Evolutionary conservation across 1,140 invertebrate genomes (phyloP).

Genomic region (Thereuonema tuberculata): DNA sequence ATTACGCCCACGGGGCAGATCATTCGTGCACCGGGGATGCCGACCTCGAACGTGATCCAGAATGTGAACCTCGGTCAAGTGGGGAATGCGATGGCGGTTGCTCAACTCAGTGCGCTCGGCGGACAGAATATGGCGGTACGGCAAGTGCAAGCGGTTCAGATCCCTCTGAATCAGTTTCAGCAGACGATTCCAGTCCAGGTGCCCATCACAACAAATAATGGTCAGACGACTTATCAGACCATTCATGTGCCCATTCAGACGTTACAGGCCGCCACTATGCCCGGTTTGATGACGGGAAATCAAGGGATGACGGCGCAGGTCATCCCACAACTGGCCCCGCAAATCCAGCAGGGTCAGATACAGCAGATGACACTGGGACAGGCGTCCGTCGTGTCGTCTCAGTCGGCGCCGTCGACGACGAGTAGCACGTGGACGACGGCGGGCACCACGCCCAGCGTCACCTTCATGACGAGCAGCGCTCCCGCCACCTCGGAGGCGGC

Average conservation of each 20-base stretch:
- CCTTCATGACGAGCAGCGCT: constrained; percentile 7
- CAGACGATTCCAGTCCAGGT: constrained; percentile 76
- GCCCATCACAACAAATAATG: constrained; percentile 72
- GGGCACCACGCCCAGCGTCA: constrained; percentile 18
- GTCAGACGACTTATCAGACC: constrained; percentile 85
- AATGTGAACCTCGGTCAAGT: constrained; percentile 22
- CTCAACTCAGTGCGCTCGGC: constrained; percentile 17
- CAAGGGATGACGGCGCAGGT: constrained; percentile 46
- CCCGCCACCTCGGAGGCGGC: constrained; percentile 7
- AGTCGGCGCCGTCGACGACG: constrained; percentile 22
- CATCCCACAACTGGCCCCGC: constrained; percentile 67
- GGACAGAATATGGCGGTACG: constrained; percentile 63
- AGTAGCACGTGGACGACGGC: constrained; percentile 21
- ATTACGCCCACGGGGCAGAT: constrained; percentile 46
- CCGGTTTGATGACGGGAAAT: constrained; percentile 31
- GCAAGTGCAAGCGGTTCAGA: constrained; percentile 51
- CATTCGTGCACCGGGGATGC: constrained; percentile 38
- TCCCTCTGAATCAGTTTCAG: constrained; percentile 65
- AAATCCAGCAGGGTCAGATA: constrained; percentile 57
- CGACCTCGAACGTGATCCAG: constrained; percentile 38
- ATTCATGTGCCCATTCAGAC: constrained; percentile 78
- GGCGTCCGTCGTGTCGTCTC: constrained; percentile 11
- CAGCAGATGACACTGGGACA: constrained; percentile 45
- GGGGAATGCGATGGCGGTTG: constrained; percentile 14
- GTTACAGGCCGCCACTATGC: constrained; percentile 37